phyloP scores from a whole-genome alignment of 2,888 invertebrate genomes.

The Drosophila affinis region DNA sequence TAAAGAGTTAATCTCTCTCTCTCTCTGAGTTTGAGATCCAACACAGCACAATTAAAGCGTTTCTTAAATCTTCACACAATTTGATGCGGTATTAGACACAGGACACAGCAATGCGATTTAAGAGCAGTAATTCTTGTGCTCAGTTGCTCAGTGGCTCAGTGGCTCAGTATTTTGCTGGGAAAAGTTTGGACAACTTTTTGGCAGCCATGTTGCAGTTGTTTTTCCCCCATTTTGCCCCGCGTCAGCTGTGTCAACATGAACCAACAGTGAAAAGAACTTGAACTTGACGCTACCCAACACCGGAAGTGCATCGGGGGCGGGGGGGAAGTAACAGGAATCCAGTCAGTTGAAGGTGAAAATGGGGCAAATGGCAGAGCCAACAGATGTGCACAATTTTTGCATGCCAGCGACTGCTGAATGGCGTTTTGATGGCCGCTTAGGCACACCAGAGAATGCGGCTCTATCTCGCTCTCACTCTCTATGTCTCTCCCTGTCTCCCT shows the following conservation, averaged over 20 bases:
- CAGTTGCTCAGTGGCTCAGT: neutral
- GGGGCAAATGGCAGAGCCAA: slow-evolving; percentile 27
- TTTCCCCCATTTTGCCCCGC: slow-evolving; percentile 13
- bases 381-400: slow-evolving; percentile 39
- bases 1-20: too few relatives aligned
- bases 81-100: neutral
- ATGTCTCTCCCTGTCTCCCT: too few relatives aligned
- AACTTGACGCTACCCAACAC: slow-evolving; percentile 49
- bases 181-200: slow-evolving; percentile 27
- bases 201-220: slow-evolving; percentile 44
- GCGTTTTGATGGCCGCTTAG: slow-evolving; percentile 59
- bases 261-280: slow-evolving; percentile 42
- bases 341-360: slow-evolving; percentile 59
- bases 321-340: slow-evolving; percentile 37
- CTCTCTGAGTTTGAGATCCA: neutral
- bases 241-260: slow-evolving; percentile 60
- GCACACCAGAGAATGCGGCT: slow-evolving; percentile 35
- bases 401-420: slow-evolving; percentile 31
- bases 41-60: neutral
- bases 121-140: neutral
- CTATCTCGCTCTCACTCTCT: neutral
- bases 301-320: slow-evolving; percentile 9
- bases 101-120: neutral
- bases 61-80: neutral
- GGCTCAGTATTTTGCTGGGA: neutral